These are phyloP conservation scores for Hyposoter dolosus DNA, from an alignment of 2,888 invertebrate species.

Conservation along the genomic window DNA sequence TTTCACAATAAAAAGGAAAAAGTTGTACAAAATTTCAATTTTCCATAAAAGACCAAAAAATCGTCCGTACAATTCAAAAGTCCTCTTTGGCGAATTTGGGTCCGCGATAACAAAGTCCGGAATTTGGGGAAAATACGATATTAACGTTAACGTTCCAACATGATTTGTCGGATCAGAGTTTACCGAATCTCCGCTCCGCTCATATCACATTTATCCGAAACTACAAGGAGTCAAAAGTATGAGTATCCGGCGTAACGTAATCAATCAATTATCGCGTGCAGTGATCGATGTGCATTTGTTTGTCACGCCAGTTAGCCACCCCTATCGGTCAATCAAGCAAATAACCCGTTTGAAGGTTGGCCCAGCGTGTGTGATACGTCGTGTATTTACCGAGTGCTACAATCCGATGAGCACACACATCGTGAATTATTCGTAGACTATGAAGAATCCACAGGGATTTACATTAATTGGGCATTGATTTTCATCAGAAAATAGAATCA, in stretches of 20 bases:
- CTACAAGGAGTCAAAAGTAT: constrained; percentile 11
- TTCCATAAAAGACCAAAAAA: no score
- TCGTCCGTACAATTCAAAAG: no score
- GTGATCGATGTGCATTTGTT: constrained; percentile 79
- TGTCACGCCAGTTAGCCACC: constrained; percentile 79
- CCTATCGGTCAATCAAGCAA: constrained; percentile 76
- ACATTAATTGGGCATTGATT: neutral
- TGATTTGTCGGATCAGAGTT: neutral
- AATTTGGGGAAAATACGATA: neutral
- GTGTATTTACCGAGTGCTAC: constrained; percentile 36
- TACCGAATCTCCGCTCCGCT: neutral
- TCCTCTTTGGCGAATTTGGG: neutral
- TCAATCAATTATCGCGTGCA: constrained; percentile 81
- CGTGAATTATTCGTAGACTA: neutral
- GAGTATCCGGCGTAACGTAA: constrained; percentile 77
- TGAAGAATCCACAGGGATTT: constrained; percentile 9
- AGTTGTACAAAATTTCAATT: no score
- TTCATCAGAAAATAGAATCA: neutral
- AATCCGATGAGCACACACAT: constrained; percentile 63
- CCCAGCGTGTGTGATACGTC: constrained; percentile 44
- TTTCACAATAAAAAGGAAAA: neutral
- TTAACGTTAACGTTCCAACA: neutral
- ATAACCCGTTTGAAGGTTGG: constrained; percentile 68
- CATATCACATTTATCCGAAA: neutral
- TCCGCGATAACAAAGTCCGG: neutral